Evolutionary conservation across 2,888 invertebrate genomes (phyloP).

Genomic region (Galeopsomyia nigrocyanea): DNA sequence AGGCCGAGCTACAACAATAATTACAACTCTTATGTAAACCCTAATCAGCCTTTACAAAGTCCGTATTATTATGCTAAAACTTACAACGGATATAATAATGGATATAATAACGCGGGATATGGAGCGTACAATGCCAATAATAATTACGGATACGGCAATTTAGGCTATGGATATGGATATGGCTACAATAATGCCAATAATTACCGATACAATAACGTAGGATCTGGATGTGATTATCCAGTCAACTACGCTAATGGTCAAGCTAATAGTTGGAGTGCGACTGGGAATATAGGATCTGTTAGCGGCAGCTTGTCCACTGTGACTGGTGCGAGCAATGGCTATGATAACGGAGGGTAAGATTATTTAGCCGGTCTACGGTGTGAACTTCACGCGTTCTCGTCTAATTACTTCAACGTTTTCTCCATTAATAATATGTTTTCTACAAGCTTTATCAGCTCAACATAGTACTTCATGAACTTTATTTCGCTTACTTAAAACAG

Average conservation of each 20-base stretch:
- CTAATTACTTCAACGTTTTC: neutral
- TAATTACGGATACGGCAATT: neutral
- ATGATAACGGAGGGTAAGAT: conserved; percentile 41
- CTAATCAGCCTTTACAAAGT: conserved; percentile 32
- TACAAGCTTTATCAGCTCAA: neutral
- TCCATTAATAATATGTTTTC: neutral
- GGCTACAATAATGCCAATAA: conserved; percentile 8
- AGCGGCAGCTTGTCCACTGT: neutral
- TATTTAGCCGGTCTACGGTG: conserved; percentile 32
- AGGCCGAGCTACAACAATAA: conserved; percentile 45
- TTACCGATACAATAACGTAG: too few species aligned
- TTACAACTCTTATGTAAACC: conserved; percentile 39
- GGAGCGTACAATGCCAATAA: neutral
- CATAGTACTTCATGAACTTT: neutral
- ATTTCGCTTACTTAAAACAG: conserved; percentile 11
- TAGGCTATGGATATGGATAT: conserved; percentile 13
- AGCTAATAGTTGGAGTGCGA: conserved; percentile 41
- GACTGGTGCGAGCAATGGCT: conserved; percentile 3
- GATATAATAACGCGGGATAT: conserved; percentile 1
- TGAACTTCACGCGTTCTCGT: neutral
- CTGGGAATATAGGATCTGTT: conserved; percentile 33
- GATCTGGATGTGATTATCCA: too few species aligned
- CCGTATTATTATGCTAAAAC: conserved; percentile 36
- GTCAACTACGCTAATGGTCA: conserved; percentile 41
- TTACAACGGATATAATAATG: conserved; percentile 21